Evolutionary conservation across 1,140 invertebrate species (phyloP), one percentile per base, ranked within the genome.

Genomic region (Apis cerana): DNA sequence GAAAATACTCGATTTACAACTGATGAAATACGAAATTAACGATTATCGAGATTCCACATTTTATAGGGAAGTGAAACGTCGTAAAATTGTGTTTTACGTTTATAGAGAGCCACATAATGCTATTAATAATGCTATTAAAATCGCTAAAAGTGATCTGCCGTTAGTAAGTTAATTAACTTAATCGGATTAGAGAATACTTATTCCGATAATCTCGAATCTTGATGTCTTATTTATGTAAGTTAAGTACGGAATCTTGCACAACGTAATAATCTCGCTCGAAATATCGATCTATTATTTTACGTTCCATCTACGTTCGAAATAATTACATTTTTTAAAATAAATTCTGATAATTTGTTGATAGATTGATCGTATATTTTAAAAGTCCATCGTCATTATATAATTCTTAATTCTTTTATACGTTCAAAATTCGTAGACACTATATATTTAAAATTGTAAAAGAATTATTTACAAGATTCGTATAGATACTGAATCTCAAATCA

Each of bases 121-220:
- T 58, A 23, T 23, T 54, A 50, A 52, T 19, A 62, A 17, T 23
- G 19, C 43, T 5, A 33, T n/a, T 1, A 33, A 0, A 52, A 7
- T 5, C 50, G 27, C 7, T 69, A n/a, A 78, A 48, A 69, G 33
- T 61, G 52, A 19, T 43, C 2, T 11, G 65, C 5, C 15, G 8
- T 43, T 21, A 58, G 61, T 50, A 56, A 75, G 54, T 81, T 67
- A 74, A 81, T 81, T 81, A 81, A 67, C n/a, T 8, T 75, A 75
- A 81, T 75, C 80, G 54, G 80, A 58, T 81, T 81, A 59, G 67
- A 21, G n/a, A 13, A n/a, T 65, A 52, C 48, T 67, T 59, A 52
- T 21, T 50, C 10, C 15, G 62, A 50, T 68, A 75, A 81, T 75
- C 80, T 58, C 23, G n/a, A 65, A 17, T 33, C 17, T 43, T 59